Conservation (phyloP, 2,888 invertebrate species). For the Beris chalybata region DNA sequence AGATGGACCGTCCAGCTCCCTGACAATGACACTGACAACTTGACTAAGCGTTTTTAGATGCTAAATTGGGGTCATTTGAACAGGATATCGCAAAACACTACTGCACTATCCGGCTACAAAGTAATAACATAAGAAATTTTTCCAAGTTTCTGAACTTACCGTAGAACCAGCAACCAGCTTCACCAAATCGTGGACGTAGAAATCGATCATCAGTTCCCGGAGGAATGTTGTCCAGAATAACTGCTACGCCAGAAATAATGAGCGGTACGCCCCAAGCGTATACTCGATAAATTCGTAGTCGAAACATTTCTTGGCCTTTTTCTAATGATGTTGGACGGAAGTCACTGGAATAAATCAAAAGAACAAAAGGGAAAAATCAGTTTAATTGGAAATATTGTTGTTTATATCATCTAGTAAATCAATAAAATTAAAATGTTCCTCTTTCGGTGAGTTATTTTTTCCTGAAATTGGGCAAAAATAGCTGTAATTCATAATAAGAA, state of each 20-base stretch:
- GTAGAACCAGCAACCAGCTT: conserved; percentile 80
- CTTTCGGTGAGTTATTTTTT: not conserved
- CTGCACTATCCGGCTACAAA: not conserved
- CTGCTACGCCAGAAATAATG: conserved; percentile 72
- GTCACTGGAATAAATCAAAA: conserved; percentile 64
- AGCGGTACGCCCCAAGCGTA: conserved; percentile 88
- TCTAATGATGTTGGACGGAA: conserved; percentile 82
- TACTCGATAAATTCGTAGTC: conserved; percentile 76
- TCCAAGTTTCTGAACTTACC: conserved; percentile 59
- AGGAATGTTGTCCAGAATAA: conserved; percentile 71
- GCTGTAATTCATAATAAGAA: no score
- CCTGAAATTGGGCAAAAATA: no score
- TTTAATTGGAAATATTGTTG: no score
- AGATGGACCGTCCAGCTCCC: conserved; percentile 13
- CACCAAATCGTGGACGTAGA: conserved; percentile 77
- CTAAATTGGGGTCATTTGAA: conserved; percentile 18
- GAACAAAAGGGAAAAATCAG: conserved; percentile 10
- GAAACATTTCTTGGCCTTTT: conserved; percentile 79
- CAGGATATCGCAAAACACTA: conserved; percentile 8
- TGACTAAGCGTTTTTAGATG: not conserved
- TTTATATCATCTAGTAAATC: no score
- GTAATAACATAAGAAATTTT: not conserved
- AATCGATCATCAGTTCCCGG: conserved; percentile 61
- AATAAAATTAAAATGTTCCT: no score
- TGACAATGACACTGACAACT: conserved; percentile 10